Percentiles rank a stretch among this genome's conserved stretches.
phyloP scores from a whole-genome alignment of 2,797 vertebrate species.

The Acanthurus leucopareius region DNA sequence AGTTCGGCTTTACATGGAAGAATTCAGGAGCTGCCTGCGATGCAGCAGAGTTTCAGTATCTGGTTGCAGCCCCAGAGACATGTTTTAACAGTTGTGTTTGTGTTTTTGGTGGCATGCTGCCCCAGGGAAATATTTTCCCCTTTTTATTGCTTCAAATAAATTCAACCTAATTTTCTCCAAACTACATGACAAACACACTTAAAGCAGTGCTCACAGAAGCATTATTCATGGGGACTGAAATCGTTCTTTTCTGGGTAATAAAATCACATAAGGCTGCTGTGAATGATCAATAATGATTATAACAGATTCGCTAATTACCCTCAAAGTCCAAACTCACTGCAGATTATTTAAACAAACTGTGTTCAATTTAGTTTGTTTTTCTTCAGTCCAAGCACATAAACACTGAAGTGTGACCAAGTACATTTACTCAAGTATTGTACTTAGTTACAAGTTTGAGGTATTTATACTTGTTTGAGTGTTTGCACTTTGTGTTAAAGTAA shows the following conservation, averaged over 20 bases:
- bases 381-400: not conserved
- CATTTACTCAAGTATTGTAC: not conserved
- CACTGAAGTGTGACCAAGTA: not conserved
- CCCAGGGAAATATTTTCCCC: constrained; percentile 77
- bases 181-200: constrained; percentile 81
- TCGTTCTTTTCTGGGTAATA: constrained; percentile 50
- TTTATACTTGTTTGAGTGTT: not conserved
- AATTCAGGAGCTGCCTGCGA: constrained; percentile 66
- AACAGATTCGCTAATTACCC: constrained; percentile 52
- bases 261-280: constrained; percentile 36
- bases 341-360: constrained; percentile 34
- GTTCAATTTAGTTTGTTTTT: constrained; percentile 7
- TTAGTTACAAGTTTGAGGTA: not conserved
- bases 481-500: not conserved
- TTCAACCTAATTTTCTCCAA: constrained; percentile 77
- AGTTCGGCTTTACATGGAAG: constrained; percentile 43
- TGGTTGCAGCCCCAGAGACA: constrained; percentile 78
- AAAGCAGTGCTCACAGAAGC: constrained; percentile 39
- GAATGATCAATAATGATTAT: constrained; percentile 53
- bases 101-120: constrained; percentile 82
- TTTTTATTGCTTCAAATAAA: constrained; percentile 86
- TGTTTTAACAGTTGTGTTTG: constrained; percentile 86
- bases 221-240: constrained; percentile 52
- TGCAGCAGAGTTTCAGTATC: constrained; percentile 68
- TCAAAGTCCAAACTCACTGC: constrained; percentile 36